Conservation (phyloP, 2,888 invertebrate genomes). For the Nemoura dubitans region DNA sequence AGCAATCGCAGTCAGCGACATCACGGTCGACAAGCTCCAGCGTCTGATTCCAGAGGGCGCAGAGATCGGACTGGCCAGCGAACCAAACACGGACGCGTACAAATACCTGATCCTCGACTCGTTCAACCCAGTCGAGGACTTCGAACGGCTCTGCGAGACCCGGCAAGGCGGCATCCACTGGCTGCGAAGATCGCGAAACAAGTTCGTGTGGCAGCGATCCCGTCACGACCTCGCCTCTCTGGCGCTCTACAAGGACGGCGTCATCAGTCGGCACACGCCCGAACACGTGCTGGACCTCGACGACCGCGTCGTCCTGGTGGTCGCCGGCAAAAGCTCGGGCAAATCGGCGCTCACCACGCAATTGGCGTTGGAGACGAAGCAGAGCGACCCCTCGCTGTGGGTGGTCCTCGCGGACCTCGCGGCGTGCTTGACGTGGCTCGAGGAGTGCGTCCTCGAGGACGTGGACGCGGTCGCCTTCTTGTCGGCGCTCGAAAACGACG, state of each 20-base stretch:
- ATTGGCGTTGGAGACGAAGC: background rate
- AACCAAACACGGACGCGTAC: background rate
- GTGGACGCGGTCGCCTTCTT: background rate
- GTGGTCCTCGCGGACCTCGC: background rate
- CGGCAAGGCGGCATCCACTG: conserved; percentile 1
- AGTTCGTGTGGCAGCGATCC: background rate
- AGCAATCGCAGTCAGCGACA: background rate
- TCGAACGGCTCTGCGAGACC: background rate
- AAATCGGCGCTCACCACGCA: background rate
- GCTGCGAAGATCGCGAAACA: background rate
- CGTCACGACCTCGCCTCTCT: background rate
- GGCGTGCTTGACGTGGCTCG: background rate
- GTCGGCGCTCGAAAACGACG: background rate
- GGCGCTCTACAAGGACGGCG: background rate
- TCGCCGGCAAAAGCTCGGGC: background rate
- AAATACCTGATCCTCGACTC: background rate
- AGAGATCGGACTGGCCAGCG: background rate
- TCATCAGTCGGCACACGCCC: background rate
- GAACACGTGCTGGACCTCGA: background rate
- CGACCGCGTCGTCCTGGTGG: background rate
- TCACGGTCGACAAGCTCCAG: background rate
- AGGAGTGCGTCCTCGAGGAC: background rate
- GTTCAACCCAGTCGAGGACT: background rate
- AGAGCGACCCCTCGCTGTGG: conserved; percentile 9
- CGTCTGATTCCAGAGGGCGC: background rate